A percentile compares a stretch with the other conserved stretches of the same genome.
Evolutionary conservation across 1,140 invertebrate genomes (phyloP).

Genomic region (Calephelis virginiensis): DNA sequence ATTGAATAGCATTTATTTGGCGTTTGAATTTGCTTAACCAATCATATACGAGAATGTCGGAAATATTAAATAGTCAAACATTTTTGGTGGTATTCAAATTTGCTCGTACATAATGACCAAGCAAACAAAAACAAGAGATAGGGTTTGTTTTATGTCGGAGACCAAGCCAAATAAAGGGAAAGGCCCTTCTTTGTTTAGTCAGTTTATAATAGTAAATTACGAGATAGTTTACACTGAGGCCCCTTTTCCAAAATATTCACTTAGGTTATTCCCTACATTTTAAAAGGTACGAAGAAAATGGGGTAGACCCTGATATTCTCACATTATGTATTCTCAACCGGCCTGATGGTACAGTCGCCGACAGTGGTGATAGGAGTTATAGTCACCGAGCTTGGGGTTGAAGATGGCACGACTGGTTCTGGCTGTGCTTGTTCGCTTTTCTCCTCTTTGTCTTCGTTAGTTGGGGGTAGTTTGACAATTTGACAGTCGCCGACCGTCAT

Average conservation of each 20-base stretch:
- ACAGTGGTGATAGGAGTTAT: constrained; percentile 70
- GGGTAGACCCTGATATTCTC: constrained; percentile 42
- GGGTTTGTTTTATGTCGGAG: too few species aligned
- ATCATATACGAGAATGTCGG: too few species aligned
- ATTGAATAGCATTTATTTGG: too few species aligned
- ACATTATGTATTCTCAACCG: constrained; percentile 66
- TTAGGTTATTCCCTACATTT: constrained; percentile 21
- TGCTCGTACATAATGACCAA: too few species aligned
- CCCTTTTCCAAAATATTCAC: constrained; percentile 17
- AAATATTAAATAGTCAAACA: too few species aligned
- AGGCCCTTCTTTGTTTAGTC: too few species aligned
- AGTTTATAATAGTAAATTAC: too few species aligned
- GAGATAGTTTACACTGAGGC: neutral
- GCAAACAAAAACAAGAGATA: too few species aligned
- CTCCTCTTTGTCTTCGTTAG: constrained; percentile 52
- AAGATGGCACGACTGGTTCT: constrained; percentile 26
- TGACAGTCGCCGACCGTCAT: constrained; percentile 74
- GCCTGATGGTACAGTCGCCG: constrained; percentile 72
- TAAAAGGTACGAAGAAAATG: constrained; percentile 33
- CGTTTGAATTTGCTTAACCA: too few species aligned
- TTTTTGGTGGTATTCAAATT: too few species aligned
- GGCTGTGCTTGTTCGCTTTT: constrained; percentile 22
- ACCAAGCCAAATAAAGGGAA: too few species aligned
- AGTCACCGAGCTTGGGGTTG: constrained; percentile 55
- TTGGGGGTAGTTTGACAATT: constrained; percentile 65